These are phyloP conservation scores for Onthophagus taurus DNA, from an alignment of 1,140 invertebrate genomes.

Conservation along the genomic window DNA sequence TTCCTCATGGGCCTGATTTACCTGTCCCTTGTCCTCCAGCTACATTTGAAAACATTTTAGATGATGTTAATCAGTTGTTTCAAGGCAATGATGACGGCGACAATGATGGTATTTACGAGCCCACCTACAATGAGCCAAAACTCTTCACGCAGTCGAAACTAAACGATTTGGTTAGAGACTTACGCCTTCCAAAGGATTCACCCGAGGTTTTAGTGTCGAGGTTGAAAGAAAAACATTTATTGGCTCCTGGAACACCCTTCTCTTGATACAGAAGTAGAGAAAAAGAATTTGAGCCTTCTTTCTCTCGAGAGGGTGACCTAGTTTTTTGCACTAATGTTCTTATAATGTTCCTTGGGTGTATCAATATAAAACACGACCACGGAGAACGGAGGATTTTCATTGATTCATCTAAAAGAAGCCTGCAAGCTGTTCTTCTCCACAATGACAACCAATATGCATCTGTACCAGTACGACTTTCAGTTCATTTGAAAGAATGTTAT, in stretches of 20 bases:
- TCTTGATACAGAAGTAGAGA: slow-evolving; percentile 5
- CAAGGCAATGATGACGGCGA: background rate
- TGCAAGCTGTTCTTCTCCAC: slow-evolving; percentile 34
- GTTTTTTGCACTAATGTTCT: slow-evolving; percentile 1
- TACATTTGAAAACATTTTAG: slow-evolving; percentile 3
- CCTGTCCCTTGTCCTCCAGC: slow-evolving; percentile 1
- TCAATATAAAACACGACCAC: slow-evolving; percentile 4
- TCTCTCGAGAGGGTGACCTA: slow-evolving; percentile 8
- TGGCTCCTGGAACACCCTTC: slow-evolving; percentile 5
- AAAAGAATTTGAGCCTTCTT: background rate
- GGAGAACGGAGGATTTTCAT: slow-evolving; percentile 18
- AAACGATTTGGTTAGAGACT: slow-evolving; percentile 8
- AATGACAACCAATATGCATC: slow-evolving; percentile 33
- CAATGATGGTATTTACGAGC: background rate
- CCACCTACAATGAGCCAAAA: slow-evolving; percentile 3
- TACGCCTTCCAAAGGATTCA: slow-evolving; percentile 6
- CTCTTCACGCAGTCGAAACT: slow-evolving; percentile 9
- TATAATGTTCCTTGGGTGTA: background rate
- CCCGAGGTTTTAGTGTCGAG: background rate
- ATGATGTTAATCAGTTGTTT: background rate
- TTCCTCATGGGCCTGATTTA: slow-evolving; percentile 2
- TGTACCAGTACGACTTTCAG: slow-evolving; percentile 29
- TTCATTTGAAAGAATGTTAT: slow-evolving; percentile 28
- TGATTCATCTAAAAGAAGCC: slow-evolving; percentile 26
- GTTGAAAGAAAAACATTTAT: slow-evolving; percentile 1